Percentiles rank a stretch among this genome's conserved stretches.
Conservation (phyloP, 1,140 invertebrate genomes). For the Drosophila insularis region DNA sequence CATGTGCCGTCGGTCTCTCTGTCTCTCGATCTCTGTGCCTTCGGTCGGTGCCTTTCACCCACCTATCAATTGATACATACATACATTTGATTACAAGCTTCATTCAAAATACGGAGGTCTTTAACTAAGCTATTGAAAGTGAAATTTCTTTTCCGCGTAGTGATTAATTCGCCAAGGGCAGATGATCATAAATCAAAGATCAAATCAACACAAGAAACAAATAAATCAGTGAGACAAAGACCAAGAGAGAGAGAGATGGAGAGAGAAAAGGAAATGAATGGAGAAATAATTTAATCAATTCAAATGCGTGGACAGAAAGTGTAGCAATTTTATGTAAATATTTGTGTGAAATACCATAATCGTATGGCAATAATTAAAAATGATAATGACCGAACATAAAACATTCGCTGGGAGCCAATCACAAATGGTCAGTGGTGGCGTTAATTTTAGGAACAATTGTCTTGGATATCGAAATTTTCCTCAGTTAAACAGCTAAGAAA, state of each 20-base stretch:
- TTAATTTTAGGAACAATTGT: too few relatives aligned
- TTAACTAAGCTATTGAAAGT: conserved; percentile 55
- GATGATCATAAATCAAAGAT: conserved; percentile 9
- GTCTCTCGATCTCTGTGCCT: too few relatives aligned
- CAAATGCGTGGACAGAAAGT: conserved; percentile 11
- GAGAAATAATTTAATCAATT: conserved; percentile 11
- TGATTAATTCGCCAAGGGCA: conserved; percentile 37
- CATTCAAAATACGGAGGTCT: neutral
- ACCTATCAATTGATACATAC: neutral
- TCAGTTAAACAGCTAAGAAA: too few relatives aligned
- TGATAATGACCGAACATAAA: neutral
- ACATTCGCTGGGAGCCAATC: neutral
- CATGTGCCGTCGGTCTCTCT: neutral
- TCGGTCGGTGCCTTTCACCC: conserved; percentile 60
- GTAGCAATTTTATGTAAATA: conserved; percentile 32
- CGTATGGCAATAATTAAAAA: conserved; percentile 4
- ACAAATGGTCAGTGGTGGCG: too few relatives aligned
- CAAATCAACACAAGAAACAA: neutral
- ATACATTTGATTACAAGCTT: neutral
- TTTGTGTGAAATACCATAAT: conserved; percentile 20
- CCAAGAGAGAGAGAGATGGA: neutral
- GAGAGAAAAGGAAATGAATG: conserved; percentile 9
- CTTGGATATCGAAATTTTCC: too few relatives aligned
- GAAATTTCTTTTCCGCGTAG: conserved; percentile 47
- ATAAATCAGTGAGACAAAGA: conserved; percentile 12